Evolutionary conservation across 2,113 vertebrate genomes (phyloP).

Genomic region (Electrona antarctica): DNA sequence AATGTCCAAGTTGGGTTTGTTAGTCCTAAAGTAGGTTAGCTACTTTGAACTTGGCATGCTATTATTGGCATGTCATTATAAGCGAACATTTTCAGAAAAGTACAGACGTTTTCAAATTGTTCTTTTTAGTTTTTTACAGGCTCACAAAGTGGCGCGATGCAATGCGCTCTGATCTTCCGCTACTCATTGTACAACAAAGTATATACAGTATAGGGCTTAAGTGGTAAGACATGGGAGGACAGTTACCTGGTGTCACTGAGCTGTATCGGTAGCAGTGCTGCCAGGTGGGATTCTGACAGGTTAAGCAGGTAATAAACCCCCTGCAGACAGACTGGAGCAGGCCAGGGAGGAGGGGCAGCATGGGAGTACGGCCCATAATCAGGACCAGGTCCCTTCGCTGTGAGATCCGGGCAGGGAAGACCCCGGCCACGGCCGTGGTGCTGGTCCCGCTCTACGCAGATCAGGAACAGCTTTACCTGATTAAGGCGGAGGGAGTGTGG

Average conservation of each 20-base stretch:
- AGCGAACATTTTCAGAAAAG: too few relatives aligned
- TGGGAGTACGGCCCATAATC: constrained; percentile 50
- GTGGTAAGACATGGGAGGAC: not conserved
- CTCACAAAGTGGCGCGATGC: too few relatives aligned
- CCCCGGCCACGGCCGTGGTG: constrained; percentile 28
- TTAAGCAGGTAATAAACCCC: constrained; percentile 50
- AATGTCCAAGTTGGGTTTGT: too few relatives aligned
- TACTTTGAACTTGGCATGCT: too few relatives aligned
- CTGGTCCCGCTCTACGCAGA: constrained; percentile 43
- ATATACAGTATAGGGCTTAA: not conserved
- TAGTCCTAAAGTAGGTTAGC: too few relatives aligned
- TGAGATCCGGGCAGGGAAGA: constrained; percentile 27
- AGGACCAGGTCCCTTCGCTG: constrained; percentile 49
- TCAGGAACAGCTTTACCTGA: constrained; percentile 60
- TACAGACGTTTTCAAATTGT: too few relatives aligned
- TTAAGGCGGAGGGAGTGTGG: constrained; percentile 24
- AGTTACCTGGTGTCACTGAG: not conserved
- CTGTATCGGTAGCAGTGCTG: constrained; percentile 2
- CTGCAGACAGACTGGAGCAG: constrained; percentile 2
- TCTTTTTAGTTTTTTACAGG: too few relatives aligned
- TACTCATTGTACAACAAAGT: too few relatives aligned
- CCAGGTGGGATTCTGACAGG: constrained; percentile 52
- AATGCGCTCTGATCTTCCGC: too few relatives aligned
- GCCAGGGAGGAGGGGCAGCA: not conserved
- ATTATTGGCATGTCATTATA: too few relatives aligned